Conservation (phyloP, 1,140 invertebrate species). For the Zaprionus africanus region DNA sequence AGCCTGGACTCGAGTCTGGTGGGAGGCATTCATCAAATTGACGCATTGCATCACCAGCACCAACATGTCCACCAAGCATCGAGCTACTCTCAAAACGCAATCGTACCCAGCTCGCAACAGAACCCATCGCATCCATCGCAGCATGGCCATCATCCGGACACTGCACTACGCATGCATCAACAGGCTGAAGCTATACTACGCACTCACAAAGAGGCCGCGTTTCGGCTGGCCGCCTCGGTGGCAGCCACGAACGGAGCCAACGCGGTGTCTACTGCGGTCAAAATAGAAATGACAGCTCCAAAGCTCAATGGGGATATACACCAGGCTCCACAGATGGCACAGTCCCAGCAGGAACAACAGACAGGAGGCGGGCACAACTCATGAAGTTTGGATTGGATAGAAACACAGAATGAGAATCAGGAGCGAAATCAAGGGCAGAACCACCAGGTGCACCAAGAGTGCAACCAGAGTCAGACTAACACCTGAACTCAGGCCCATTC, state of each 20-base stretch:
- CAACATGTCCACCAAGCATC: conserved; percentile 85
- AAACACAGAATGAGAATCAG: background rate
- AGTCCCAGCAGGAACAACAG: background rate
- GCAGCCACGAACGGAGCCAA: conserved; percentile 65
- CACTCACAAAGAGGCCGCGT: conserved; percentile 92
- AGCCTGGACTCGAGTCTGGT: conserved; percentile 53
- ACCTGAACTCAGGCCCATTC: background rate
- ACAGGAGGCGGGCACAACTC: background rate
- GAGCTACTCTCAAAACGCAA: conserved; percentile 80
- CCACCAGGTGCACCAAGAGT: too few relatives aligned
- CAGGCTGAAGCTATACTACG: conserved; percentile 92
- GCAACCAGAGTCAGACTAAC: background rate
- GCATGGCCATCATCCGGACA: conserved; percentile 85
- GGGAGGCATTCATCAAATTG: conserved; percentile 63
- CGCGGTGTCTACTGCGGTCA: background rate
- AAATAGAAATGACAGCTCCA: conserved; percentile 29
- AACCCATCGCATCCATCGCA: conserved; percentile 40
- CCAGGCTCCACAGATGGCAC: background rate
- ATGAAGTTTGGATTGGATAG: background rate
- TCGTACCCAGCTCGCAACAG: conserved; percentile 85
- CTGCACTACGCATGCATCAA: conserved; percentile 89
- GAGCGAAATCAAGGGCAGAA: background rate
- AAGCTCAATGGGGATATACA: background rate
- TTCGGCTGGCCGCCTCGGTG: conserved; percentile 90
- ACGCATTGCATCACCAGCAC: conserved; percentile 85